Conservation (phyloP, 2,888 invertebrate genomes). For the Trissonchulus sp. region DNA sequence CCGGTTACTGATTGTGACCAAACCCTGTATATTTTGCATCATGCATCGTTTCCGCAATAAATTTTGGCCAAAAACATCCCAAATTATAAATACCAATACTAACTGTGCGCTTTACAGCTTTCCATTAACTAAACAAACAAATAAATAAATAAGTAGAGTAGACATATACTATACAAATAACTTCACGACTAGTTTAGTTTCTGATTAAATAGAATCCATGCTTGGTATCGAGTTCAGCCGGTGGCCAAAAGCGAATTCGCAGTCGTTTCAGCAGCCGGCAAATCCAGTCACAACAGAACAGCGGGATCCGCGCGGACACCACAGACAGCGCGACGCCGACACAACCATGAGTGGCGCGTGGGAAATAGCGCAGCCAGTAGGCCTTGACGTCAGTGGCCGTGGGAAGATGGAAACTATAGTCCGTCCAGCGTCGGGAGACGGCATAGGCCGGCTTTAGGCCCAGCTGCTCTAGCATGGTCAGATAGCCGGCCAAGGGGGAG, state of each 20-base stretch:
- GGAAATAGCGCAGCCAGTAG: conserved; percentile 52
- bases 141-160: too few relatives aligned
- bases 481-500: conserved; percentile 24
- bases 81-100: too few relatives aligned
- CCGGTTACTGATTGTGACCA: too few relatives aligned
- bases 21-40: too few relatives aligned
- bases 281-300: conserved; percentile 47
- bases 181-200: conserved; percentile 34
- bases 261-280: conserved; percentile 46
- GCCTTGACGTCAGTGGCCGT: conserved; percentile 48
- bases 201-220: conserved; percentile 52
- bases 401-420: conserved; percentile 51
- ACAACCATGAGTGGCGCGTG: conserved; percentile 34
- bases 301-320: conserved; percentile 43
- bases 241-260: conserved; percentile 51
- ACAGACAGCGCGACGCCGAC: not conserved
- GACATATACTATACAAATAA: too few relatives aligned
- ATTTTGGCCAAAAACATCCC: too few relatives aligned
- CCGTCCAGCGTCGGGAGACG: conserved; percentile 50
- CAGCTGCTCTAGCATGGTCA: not conserved
- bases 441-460: conserved; percentile 44
- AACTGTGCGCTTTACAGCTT: too few relatives aligned
- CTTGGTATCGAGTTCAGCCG: conserved; percentile 50
- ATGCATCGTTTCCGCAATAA: too few relatives aligned
- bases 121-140: too few relatives aligned